Conservation (phyloP, 35 echinoderm and acorn worm species). For the Strongylocentrotus purpuratus region DNA sequence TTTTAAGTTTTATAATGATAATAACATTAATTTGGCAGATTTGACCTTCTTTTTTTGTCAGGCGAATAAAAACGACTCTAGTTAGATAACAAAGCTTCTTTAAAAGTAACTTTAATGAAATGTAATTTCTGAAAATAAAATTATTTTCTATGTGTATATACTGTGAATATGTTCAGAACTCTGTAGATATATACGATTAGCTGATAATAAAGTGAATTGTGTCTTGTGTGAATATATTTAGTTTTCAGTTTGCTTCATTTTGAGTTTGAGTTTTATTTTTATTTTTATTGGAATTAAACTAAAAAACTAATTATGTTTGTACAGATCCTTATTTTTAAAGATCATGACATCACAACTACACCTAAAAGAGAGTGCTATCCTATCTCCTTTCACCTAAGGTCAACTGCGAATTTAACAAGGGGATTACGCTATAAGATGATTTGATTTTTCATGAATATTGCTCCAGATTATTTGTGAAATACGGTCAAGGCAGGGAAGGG, state of each 20-base stretch:
- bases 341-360: too few species aligned
- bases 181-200: not conserved
- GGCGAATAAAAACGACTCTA: too few species aligned
- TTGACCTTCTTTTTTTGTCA: too few species aligned
- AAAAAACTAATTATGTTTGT: not conserved
- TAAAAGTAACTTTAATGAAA: not conserved
- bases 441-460: too few species aligned
- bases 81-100: not conserved
- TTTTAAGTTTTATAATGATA: not conserved
- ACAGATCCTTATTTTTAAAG: not conserved
- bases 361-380: not conserved
- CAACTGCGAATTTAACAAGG: too few species aligned
- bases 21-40: too few species aligned
- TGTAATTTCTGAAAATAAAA: not conserved
- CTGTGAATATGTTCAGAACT: conserved; percentile 12
- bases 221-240: conserved; percentile 6
- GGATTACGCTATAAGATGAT: too few species aligned
- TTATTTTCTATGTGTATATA: not conserved
- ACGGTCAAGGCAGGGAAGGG: too few species aligned
- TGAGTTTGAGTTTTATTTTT: not conserved
- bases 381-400: not conserved
- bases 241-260: not conserved
- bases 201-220: conserved; percentile 14
- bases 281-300: not conserved
- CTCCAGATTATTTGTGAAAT: too few species aligned